Conservation (phyloP, 2,888 invertebrate genomes). For the Toxonevra muliebris region DNA sequence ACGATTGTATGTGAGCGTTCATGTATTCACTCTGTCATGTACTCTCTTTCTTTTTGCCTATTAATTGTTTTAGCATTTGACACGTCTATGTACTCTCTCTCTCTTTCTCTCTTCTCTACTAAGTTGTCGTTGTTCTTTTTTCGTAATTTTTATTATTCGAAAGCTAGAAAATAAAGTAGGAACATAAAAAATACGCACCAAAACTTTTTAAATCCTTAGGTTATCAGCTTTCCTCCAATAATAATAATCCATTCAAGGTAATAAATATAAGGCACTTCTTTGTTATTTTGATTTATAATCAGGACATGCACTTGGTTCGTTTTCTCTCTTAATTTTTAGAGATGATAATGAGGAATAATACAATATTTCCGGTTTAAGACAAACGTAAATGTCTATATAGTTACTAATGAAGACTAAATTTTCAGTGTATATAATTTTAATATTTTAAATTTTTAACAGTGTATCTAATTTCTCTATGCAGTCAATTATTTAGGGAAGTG, state of each 20-base stretch:
- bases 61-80: too few species aligned
- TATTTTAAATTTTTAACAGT: constrained; percentile 6
- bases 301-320: constrained; percentile 21
- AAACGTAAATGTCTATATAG: neutral
- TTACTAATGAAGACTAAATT: neutral
- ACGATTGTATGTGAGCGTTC: too few species aligned
- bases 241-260: neutral
- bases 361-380: neutral
- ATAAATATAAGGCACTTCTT: constrained; percentile 36
- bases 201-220: constrained; percentile 57
- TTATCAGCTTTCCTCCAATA: constrained; percentile 37
- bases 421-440: too few species aligned
- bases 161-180: too few species aligned
- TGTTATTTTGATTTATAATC: constrained; percentile 32
- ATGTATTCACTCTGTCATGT: too few species aligned
- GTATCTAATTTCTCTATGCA: neutral
- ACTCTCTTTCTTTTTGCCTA: too few species aligned
- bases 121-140: too few species aligned
- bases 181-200: constrained; percentile 47
- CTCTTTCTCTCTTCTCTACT: too few species aligned
- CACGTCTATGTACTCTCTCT: too few species aligned
- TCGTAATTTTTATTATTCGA: too few species aligned
- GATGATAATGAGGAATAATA: neutral
- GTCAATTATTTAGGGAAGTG: too few species aligned
- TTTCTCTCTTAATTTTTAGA: constrained; percentile 9